Evolutionary conservation across 2,888 invertebrate species (phyloP), one percentile per base, ranked within the genome.

Genomic region (Ctenicera cuprea): DNA sequence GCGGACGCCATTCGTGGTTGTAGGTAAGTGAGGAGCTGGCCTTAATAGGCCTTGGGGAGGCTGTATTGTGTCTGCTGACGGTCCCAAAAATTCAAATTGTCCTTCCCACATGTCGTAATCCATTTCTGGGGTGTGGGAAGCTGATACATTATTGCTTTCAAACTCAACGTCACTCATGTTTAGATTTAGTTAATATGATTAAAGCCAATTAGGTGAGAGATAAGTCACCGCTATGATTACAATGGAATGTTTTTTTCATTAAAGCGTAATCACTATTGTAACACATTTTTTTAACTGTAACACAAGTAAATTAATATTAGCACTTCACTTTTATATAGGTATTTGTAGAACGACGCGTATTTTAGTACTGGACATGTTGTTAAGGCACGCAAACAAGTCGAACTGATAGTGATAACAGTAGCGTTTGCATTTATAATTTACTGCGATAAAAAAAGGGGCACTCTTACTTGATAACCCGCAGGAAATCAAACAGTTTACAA

Each of bases 81-180:
- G 89, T 50, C 94, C 94, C 80, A 94, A 91, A 87, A 95, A 94
- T 87, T 95, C 94, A 83, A 95, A 95, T 88, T 95, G 95, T 73
- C 95, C 95, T 86, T 95, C 94, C 95, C 95, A 95, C 92, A 95
- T 92, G 85, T 95, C 95, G 86, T 94, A 94, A 86, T 94, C 94
- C 87, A 95, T 89, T 83, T 94, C 94, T 82, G 92, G 80, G n/a
- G 79, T 78, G 52, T 74, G 65, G 59, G 75, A 88, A 14, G 41
- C n/a, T 8, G 71, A 71, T 20, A 77, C 88, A 87, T 79, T 26
- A 26, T 26, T 78, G 76, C 82, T 82, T 68, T 83, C 84, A 16
- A 50, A 1, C 83, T 88, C 87, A 85, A 88, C 88, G 85, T 86
- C 85, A 83, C 86, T 87, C 85, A 87, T 86, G 86, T 87, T 87